A percentile compares a stretch with the other conserved stretches of the same genome.
Conservation (phyloP, 2,797 vertebrate species). For the Hemibagrus guttatus region DNA sequence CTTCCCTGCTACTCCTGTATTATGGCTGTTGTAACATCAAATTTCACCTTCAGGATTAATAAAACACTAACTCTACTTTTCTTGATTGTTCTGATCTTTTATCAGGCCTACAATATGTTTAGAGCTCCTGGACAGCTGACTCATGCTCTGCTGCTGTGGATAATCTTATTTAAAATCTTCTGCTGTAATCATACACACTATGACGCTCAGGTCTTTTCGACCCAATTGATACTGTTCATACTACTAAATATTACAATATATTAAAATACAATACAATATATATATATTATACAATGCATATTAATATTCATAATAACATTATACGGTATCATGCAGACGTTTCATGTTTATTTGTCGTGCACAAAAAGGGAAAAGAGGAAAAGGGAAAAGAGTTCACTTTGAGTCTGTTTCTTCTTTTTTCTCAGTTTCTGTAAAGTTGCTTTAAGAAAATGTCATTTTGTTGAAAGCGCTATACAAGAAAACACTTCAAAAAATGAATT, state of each 20-base stretch:
- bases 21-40: no score
- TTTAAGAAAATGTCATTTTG: background rate
- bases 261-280: no score
- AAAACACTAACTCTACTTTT: background rate
- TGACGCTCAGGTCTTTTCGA: background rate
- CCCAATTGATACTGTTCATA: no score
- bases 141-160: background rate
- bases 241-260: no score
- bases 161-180: background rate
- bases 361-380: no score
- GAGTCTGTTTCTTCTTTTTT: background rate
- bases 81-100: background rate
- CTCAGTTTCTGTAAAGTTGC: background rate
- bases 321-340: background rate
- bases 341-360: background rate
- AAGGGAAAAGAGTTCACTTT: no score
- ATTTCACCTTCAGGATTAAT: no score
- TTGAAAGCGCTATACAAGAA: background rate
- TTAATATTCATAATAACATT: background rate
- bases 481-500: background rate
- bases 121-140: background rate
- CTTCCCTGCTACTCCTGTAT: no score
- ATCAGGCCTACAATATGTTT: background rate
- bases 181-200: background rate
- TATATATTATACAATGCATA: background rate